Conservation (phyloP, 2,797 vertebrate genomes). For the Gadopsis marmoratus region DNA sequence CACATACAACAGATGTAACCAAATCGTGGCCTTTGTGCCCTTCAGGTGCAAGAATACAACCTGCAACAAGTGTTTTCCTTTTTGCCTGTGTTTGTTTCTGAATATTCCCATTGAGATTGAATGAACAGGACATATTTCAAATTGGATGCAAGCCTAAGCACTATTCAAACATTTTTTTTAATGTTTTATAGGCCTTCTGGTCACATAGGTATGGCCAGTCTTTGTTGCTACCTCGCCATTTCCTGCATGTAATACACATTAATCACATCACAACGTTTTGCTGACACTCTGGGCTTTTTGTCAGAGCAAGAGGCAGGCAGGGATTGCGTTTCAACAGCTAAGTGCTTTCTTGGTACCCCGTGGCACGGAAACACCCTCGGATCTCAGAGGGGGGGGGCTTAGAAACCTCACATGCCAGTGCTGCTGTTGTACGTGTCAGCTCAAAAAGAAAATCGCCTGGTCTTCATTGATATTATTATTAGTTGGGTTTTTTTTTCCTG, state of each 20-base stretch:
- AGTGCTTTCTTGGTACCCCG: slow-evolving; percentile 65
- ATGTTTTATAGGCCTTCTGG: no score
- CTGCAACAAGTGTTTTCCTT: not conserved
- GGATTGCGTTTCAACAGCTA: slow-evolving; percentile 51
- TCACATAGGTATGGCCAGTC: no score
- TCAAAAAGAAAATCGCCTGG: slow-evolving; percentile 1
- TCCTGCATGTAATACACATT: slow-evolving; percentile 40
- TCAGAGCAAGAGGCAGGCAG: slow-evolving; percentile 33
- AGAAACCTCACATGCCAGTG: slow-evolving; percentile 59
- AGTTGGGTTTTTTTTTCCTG: not conserved
- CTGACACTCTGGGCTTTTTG: slow-evolving; percentile 49
- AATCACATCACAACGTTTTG: slow-evolving; percentile 43
- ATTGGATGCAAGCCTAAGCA: no score
- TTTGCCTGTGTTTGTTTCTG: not conserved
- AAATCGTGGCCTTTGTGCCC: no score
- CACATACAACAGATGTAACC: not conserved
- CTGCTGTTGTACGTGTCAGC: slow-evolving; percentile 36
- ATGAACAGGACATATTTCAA: no score
- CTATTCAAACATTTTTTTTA: no score
- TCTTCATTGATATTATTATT: not conserved
- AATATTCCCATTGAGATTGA: not conserved
- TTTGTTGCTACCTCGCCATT: not conserved
- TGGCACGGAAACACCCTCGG: slow-evolving; percentile 61
- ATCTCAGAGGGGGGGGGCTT: slow-evolving; percentile 50
- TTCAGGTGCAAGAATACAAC: not conserved